Conservation (phyloP, 1,140 invertebrate species). For the Plutomurus gul region DNA sequence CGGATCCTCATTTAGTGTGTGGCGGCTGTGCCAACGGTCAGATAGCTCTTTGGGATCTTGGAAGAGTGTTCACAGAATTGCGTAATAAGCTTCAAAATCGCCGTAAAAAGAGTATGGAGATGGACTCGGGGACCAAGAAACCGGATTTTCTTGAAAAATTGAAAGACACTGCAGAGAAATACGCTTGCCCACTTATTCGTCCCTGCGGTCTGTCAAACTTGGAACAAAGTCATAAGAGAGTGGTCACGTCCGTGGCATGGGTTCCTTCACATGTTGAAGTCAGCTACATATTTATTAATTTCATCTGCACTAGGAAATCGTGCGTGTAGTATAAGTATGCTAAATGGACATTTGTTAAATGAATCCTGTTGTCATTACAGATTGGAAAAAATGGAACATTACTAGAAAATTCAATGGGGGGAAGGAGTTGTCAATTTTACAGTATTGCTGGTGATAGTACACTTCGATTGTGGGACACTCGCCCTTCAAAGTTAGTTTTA, state of each 20-base stretch:
- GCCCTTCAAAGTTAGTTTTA: constrained; percentile 22
- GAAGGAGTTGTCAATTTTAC: constrained; percentile 46
- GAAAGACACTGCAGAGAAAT: constrained; percentile 44
- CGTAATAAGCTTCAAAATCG: constrained; percentile 39
- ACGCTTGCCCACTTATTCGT: constrained; percentile 41
- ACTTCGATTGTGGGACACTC: constrained; percentile 47
- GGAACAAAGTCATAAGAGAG: constrained; percentile 42
- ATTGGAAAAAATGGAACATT: constrained; percentile 48
- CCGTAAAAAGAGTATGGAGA: constrained; percentile 4
- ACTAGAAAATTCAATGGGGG: constrained; percentile 36
- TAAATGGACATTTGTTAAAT: too few species aligned
- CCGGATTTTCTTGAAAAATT: constrained; percentile 48
- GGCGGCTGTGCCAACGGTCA: constrained; percentile 63
- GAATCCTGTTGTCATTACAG: neutral
- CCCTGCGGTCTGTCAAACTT: constrained; percentile 37
- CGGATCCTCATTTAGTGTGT: constrained; percentile 59
- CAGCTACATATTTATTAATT: neutral
- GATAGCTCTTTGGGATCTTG: constrained; percentile 62
- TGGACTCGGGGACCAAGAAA: neutral
- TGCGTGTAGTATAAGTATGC: too few species aligned
- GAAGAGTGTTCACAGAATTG: constrained; percentile 26
- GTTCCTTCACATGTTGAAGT: constrained; percentile 47
- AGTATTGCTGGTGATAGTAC: constrained; percentile 42
- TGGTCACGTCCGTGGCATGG: constrained; percentile 42
- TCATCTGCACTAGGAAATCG: too few species aligned